Evolutionary conservation across 2,888 invertebrate species (phyloP).

Genomic region (Lutraria lutraria): DNA sequence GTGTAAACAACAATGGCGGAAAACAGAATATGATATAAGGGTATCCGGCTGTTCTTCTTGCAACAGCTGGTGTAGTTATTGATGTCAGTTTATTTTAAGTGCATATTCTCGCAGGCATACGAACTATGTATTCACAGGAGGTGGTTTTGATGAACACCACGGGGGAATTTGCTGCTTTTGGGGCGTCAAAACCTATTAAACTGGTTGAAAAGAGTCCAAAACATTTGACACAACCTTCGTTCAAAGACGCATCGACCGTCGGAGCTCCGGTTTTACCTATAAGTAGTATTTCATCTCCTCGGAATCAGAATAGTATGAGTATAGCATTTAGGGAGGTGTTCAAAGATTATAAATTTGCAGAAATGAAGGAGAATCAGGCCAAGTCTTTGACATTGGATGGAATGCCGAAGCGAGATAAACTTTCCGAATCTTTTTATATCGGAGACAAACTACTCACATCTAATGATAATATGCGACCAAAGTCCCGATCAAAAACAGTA

Average conservation of each 20-base stretch:
- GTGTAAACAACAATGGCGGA: constrained; percentile 67
- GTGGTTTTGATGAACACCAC: constrained; percentile 28
- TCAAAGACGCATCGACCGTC: not conserved
- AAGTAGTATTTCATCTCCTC: not conserved
- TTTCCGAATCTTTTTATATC: constrained; percentile 58
- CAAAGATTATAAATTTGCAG: constrained; percentile 40
- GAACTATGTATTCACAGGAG: constrained; percentile 31
- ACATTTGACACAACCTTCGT: not conserved
- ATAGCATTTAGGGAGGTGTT: constrained; percentile 63
- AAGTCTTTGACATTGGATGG: not conserved
- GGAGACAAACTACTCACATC: constrained; percentile 59
- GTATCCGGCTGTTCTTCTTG: constrained; percentile 19
- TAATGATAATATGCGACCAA: constrained; percentile 62
- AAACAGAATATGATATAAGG: constrained; percentile 25
- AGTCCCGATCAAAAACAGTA: constrained; percentile 56
- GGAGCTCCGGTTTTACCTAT: not conserved
- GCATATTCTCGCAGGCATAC: too few relatives aligned
- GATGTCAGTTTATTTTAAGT: not conserved
- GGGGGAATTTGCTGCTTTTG: constrained; percentile 27
- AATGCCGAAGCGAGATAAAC: constrained; percentile 41
- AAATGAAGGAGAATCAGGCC: not conserved
- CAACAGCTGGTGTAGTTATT: constrained; percentile 14
- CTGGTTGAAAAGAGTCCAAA: not conserved
- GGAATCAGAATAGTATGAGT: constrained; percentile 46
- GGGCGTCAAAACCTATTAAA: constrained; percentile 10